Percentiles rank a stretch among this genome's conserved stretches.
phyloP scores from a whole-genome alignment of 2,888 invertebrate genomes.

The Cheilosia pagana region DNA sequence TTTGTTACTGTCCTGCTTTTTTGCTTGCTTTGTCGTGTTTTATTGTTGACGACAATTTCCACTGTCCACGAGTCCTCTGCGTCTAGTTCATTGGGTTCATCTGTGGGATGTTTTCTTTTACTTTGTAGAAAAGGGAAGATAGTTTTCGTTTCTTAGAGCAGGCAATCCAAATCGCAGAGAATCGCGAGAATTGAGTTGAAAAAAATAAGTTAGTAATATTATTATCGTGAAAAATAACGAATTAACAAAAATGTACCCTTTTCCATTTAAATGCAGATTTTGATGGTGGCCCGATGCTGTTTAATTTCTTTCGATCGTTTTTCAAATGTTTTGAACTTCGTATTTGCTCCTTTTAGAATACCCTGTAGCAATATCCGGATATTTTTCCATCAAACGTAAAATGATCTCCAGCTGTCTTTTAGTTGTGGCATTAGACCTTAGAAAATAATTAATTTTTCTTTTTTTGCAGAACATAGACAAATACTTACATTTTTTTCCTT shows the following conservation, averaged over 20 bases:
- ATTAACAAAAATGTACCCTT: conserved; percentile 5
- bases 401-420: neutral
- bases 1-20: conserved; percentile 1
- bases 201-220: neutral
- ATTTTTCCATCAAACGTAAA: conserved; percentile 13
- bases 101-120: too few relatives aligned
- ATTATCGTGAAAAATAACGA: too few relatives aligned
- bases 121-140: too few relatives aligned
- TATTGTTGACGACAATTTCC: neutral
- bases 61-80: too few relatives aligned
- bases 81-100: too few relatives aligned
- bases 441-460: neutral
- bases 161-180: too few relatives aligned
- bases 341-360: neutral
- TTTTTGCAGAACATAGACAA: neutral
- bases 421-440: neutral
- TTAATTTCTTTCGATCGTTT: conserved; percentile 18
- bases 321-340: conserved; percentile 4
- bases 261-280: conserved; percentile 36
- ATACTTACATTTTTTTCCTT: neutral
- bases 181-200: neutral
- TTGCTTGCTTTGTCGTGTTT: neutral
- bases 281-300: conserved; percentile 13
- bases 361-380: conserved; percentile 10
- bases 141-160: too few relatives aligned